These are phyloP conservation scores for zebrafish (Danio rerio) DNA, from an alignment of 2,113 vertebrate genomes.

Conservation along the genomic window DNA sequence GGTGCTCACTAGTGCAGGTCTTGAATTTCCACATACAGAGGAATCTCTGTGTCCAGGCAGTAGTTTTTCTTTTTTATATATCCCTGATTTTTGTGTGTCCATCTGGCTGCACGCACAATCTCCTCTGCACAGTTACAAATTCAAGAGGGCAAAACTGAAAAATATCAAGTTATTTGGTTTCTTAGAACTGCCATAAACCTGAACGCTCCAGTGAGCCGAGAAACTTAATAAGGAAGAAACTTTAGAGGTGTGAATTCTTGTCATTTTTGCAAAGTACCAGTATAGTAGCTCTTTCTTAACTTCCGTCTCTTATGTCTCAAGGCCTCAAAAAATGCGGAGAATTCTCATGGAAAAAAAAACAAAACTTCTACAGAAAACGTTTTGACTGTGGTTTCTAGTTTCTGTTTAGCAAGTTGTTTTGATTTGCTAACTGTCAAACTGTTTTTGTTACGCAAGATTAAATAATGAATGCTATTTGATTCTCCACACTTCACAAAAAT, in stretches of 20 bases:
- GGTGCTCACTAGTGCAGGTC: not conserved
- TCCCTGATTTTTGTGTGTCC: not conserved
- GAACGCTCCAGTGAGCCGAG: not conserved
- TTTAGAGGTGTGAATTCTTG: slow-evolving; percentile 50
- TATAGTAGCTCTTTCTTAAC: slow-evolving; percentile 30
- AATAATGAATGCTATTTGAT: not conserved
- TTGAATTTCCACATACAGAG: slow-evolving; percentile 7
- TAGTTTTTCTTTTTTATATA: not conserved
- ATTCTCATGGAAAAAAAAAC: slow-evolving; percentile 37
- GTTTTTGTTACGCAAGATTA: not conserved
- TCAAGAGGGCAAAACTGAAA: not conserved
- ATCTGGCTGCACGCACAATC: too few species aligned
- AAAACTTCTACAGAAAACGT: not conserved
- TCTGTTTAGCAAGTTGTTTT: not conserved
- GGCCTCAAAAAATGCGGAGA: slow-evolving; percentile 35
- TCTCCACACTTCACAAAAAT: not conserved
- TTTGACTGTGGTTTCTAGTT: not conserved
- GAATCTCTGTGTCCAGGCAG: not conserved
- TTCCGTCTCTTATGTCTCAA: slow-evolving; percentile 36
- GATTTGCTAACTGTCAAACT: not conserved
- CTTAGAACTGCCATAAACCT: not conserved
- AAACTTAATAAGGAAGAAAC: slow-evolving; percentile 2
- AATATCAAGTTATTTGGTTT: not conserved
- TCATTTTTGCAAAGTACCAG: slow-evolving; percentile 32
- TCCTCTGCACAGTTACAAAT: not conserved